Conservation (phyloP, 2,113 vertebrate species). For the Empidonax traillii region DNA sequence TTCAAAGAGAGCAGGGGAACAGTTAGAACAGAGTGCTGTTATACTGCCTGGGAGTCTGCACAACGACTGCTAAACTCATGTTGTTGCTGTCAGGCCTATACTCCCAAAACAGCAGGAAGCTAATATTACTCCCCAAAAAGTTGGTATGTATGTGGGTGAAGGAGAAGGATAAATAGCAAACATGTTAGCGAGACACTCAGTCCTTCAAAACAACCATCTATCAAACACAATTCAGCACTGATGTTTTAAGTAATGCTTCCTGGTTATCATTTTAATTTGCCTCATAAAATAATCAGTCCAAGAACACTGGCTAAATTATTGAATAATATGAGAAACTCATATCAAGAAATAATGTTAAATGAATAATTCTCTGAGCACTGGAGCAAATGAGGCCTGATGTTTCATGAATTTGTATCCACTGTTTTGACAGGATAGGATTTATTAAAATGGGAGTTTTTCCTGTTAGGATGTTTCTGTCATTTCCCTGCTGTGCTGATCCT, state of each 20-base stretch:
- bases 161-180: background rate
- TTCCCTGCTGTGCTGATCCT: background rate
- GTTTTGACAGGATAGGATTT: background rate
- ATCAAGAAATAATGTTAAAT: background rate
- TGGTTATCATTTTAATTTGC: background rate
- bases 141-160: background rate
- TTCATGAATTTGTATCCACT: background rate
- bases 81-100: background rate
- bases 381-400: background rate
- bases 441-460: background rate
- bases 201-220: background rate
- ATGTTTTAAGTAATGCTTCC: background rate
- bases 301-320: background rate
- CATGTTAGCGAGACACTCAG: background rate
- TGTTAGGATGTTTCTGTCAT: background rate
- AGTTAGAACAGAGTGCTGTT: background rate
- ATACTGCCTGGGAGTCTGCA: background rate
- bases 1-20: background rate
- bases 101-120: background rate
- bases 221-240: background rate
- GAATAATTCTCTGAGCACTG: background rate
- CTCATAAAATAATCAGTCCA: background rate
- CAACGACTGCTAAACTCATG: background rate
- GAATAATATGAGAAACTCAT: background rate
- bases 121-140: background rate